Conservation (phyloP, 2,888 invertebrate genomes). For the Andrena trimmerana region DNA sequence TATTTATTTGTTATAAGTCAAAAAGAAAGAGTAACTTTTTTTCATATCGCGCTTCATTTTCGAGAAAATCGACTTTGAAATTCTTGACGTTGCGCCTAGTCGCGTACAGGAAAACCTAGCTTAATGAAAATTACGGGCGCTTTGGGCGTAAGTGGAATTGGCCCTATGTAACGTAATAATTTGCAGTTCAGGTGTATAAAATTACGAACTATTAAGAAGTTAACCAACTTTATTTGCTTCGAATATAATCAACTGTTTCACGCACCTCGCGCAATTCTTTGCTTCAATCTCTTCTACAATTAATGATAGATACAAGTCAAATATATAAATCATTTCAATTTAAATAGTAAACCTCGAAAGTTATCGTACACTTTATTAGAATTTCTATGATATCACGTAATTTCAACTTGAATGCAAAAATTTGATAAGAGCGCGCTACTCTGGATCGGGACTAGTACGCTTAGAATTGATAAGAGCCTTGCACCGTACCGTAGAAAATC, state of each 20-base stretch:
- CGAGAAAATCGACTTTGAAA: too few relatives aligned
- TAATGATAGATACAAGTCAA: conserved; percentile 11
- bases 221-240: conserved; percentile 54
- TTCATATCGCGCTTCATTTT: too few relatives aligned
- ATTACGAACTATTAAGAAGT: conserved; percentile 45
- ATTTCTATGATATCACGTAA: background rate
- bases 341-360: conserved; percentile 20
- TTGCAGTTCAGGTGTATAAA: background rate
- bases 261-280: background rate
- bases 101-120: too few relatives aligned
- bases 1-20: too few relatives aligned
- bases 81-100: too few relatives aligned
- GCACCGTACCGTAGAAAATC: too few relatives aligned
- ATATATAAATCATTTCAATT: conserved; percentile 34
- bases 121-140: too few relatives aligned
- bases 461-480: too few relatives aligned
- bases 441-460: too few relatives aligned
- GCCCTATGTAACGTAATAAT: background rate
- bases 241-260: conserved; percentile 34
- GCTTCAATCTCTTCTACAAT: conserved; percentile 16
- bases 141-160: too few relatives aligned
- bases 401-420: background rate
- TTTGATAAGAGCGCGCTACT: background rate
- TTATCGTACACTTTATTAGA: background rate
- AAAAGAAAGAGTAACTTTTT: too few relatives aligned